These are phyloP conservation scores for Coilia nasus DNA, from an alignment of 2,797 vertebrate species.

Conservation along the genomic window DNA sequence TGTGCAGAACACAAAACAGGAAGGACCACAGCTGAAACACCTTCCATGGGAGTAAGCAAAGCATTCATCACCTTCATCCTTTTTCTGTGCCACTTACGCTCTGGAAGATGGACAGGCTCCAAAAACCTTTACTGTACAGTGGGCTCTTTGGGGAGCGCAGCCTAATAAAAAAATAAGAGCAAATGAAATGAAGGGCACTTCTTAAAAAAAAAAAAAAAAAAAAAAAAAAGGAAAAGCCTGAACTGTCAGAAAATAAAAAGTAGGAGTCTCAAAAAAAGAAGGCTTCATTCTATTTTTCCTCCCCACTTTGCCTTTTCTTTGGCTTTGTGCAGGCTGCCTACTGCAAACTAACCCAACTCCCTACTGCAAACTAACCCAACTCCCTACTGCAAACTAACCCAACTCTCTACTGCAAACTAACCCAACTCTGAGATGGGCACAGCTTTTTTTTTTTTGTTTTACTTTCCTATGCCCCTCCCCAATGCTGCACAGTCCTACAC, in stretches of 20 bases:
- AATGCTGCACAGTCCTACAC: not conserved
- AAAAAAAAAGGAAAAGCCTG: not conserved
- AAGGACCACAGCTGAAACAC: too few relatives aligned
- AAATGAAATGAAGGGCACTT: not conserved
- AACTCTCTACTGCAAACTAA: not conserved
- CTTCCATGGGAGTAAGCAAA: too few relatives aligned
- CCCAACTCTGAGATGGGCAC: conserved; percentile 6
- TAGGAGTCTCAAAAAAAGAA: not conserved
- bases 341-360: not conserved
- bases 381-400: not conserved
- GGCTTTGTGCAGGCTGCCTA: not conserved
- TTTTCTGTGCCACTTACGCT: not conserved
- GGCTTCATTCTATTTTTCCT: not conserved
- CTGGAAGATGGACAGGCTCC: too few relatives aligned
- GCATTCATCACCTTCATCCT: not conserved
- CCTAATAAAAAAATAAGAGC: not conserved
- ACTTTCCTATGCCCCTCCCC: too few relatives aligned
- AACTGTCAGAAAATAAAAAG: not conserved
- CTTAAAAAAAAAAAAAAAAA: not conserved
- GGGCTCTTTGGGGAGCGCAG: not conserved
- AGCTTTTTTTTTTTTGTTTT: too few relatives aligned
- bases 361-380: not conserved
- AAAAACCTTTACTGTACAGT: too few relatives aligned
- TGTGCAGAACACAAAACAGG: too few relatives aligned
- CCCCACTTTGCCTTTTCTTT: conserved; percentile 48